A percentile compares a stretch with the other conserved stretches of the same genome.
These are phyloP conservation scores for Camponotus pennsylvanicus DNA, from an alignment of 1,140 invertebrate species.

Conservation along the genomic window DNA sequence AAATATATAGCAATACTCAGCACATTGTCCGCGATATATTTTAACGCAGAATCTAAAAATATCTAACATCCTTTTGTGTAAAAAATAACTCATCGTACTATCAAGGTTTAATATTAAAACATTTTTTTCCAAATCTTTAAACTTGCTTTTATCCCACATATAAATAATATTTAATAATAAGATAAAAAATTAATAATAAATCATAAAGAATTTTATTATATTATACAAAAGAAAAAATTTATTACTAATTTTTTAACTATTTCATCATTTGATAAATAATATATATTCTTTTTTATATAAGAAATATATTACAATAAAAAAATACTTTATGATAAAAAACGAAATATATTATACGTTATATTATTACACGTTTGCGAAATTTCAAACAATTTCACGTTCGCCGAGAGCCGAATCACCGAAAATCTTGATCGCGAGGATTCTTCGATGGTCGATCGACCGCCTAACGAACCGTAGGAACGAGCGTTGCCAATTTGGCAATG, in stretches of 20 bases:
- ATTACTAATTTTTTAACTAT: not conserved
- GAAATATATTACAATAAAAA: not conserved
- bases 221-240: not conserved
- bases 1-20: not conserved
- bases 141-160: not conserved
- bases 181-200: not conserved
- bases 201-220: not conserved
- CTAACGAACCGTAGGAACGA: slow-evolving; percentile 63
- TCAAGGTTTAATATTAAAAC: not conserved
- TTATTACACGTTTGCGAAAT: not conserved
- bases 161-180: no score
- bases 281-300: not conserved
- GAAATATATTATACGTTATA: not conserved
- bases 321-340: not conserved
- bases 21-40: not conserved
- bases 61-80: not conserved
- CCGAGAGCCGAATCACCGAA: slow-evolving; percentile 46
- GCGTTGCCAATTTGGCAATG: slow-evolving; percentile 72
- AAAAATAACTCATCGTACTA: not conserved
- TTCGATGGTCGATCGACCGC: slow-evolving; percentile 42
- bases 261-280: not conserved
- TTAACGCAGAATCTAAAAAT: not conserved
- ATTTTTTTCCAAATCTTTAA: not conserved
- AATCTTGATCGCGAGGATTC: slow-evolving; percentile 44
- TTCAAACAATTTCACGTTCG: slow-evolving; percentile 38